Evolutionary conservation across 2,888 invertebrate genomes (phyloP).

Genomic region (Morinoia aosen): DNA sequence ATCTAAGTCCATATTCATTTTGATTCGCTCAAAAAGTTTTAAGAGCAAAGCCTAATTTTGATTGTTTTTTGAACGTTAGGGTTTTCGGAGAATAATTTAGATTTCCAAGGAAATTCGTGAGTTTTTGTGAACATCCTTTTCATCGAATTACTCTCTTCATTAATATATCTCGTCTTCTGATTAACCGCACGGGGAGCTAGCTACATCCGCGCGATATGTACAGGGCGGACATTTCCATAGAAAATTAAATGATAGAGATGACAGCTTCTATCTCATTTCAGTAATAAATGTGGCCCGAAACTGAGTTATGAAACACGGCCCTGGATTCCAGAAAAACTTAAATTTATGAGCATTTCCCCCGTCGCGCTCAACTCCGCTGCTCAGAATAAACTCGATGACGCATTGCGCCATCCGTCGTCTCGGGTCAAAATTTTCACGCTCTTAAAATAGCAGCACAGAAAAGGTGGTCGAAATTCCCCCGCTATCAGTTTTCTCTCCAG

Average conservation of each 20-base stretch:
- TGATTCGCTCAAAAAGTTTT: too few species aligned
- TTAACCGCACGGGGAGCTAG: neutral
- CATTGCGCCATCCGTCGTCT: neutral
- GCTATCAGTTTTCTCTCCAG: neutral
- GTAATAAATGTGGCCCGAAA: neutral
- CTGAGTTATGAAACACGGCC: neutral
- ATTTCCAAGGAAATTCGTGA: too few species aligned
- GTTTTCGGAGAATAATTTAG: too few species aligned
- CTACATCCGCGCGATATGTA: neutral
- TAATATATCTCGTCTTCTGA: neutral
- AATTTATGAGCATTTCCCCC: neutral
- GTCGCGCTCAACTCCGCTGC: neutral
- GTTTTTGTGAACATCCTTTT: too few species aligned
- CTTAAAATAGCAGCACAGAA: neutral
- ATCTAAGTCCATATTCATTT: too few species aligned
- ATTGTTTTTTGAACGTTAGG: too few species aligned
- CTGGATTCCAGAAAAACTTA: neutral
- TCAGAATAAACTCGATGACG: neutral
- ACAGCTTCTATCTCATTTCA: neutral
- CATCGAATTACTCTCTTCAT: too few species aligned
- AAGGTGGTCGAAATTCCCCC: neutral
- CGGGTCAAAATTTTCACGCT: neutral
- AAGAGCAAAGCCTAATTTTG: too few species aligned
- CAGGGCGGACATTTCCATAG: neutral
- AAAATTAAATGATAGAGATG: neutral